Evolutionary conservation across 2,113 vertebrate genomes (phyloP).

Genomic region (Sarotherodon lohbergeri): DNA sequence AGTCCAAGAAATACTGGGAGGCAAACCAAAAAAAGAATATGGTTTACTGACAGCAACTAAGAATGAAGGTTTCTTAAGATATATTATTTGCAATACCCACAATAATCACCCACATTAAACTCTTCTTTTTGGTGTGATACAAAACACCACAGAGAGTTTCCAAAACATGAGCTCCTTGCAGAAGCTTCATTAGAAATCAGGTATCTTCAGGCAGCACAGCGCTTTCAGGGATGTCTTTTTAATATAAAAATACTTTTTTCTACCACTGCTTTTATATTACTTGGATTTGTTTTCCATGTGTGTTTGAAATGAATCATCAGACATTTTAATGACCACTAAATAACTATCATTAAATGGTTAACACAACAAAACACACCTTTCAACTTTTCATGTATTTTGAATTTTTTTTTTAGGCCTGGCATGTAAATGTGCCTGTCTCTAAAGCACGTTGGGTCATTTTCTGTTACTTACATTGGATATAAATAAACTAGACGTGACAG

Average conservation of each 20-base stretch:
- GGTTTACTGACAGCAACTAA: neutral
- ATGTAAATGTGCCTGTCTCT: neutral
- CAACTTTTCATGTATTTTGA: neutral
- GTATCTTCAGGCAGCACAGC: neutral
- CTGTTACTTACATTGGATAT: neutral
- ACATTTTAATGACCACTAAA: neutral
- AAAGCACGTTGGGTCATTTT: neutral
- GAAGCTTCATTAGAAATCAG: neutral
- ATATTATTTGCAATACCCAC: neutral
- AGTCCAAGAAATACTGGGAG: neutral
- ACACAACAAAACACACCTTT: neutral
- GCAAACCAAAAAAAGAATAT: neutral
- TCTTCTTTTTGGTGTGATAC: neutral
- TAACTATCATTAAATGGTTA: neutral
- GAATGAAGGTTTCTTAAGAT: neutral
- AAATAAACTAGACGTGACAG: neutral
- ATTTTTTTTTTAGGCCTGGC: neutral
- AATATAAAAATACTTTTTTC: neutral
- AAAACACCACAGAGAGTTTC: neutral
- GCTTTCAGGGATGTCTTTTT: neutral
- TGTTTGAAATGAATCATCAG: neutral
- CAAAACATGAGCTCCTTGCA: neutral
- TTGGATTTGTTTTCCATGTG: neutral
- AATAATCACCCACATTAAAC: neutral
- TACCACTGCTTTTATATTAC: neutral